Conservation (phyloP, 1,140 invertebrate genomes). For the Hyphantria cunea region DNA sequence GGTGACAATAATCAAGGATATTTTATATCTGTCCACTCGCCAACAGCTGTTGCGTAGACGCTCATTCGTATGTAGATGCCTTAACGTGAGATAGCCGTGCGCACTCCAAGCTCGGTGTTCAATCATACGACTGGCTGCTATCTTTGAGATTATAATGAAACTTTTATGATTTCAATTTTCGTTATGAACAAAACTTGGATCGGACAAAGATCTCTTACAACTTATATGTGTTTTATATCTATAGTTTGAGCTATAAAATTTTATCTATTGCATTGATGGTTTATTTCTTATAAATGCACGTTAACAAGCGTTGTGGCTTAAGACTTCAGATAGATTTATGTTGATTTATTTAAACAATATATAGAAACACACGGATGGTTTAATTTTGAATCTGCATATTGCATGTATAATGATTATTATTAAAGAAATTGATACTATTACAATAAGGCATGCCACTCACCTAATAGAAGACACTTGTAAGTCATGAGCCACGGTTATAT, state of each 20-base stretch:
- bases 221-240: constrained; percentile 11
- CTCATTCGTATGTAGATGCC: constrained; percentile 35
- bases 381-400: too few species aligned
- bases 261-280: constrained; percentile 19
- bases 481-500: too few species aligned
- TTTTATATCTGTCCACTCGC: constrained; percentile 23
- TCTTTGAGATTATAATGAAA: constrained; percentile 77
- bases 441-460: too few species aligned
- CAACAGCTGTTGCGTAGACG: constrained; percentile 19
- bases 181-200: constrained; percentile 43
- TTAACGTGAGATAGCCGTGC: constrained; percentile 50
- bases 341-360: background rate
- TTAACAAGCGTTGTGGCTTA: background rate
- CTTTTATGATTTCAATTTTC: constrained; percentile 68
- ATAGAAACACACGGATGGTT: too few species aligned
- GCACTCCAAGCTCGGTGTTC: constrained; percentile 59
- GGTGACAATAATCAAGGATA: constrained; percentile 23
- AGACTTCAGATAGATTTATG: background rate
- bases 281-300: constrained; percentile 13
- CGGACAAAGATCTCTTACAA: constrained; percentile 37
- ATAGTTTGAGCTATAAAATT: constrained; percentile 18
- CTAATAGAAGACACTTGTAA: too few species aligned
- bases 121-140: constrained; percentile 73
- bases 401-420: too few species aligned
- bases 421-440: too few species aligned